Evolutionary conservation across 2,888 invertebrate genomes (phyloP).

Genomic region (Cheilosia variabilis): DNA sequence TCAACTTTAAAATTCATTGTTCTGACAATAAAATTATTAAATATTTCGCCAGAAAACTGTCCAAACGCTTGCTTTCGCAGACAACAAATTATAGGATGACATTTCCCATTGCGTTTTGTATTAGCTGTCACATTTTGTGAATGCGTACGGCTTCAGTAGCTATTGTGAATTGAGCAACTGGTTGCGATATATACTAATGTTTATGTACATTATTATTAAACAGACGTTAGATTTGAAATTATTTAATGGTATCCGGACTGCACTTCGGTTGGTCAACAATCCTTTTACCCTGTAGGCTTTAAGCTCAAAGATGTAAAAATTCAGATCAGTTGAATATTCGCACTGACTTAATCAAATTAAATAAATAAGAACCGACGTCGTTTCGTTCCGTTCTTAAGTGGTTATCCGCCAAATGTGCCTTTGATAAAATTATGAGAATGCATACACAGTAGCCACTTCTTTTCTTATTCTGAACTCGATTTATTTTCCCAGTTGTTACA

Average conservation of each 20-base stretch:
- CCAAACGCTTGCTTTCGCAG: constrained; percentile 2
- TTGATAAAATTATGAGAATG: no score
- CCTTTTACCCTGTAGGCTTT: no score
- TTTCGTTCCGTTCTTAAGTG: no score
- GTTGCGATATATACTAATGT: not conserved
- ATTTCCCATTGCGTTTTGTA: not conserved
- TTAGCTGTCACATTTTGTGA: constrained; percentile 35
- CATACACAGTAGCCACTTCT: no score
- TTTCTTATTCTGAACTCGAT: no score
- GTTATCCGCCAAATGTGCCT: no score
- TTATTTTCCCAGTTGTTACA: no score
- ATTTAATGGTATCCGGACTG: not conserved
- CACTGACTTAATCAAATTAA: no score
- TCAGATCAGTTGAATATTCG: no score
- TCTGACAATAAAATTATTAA: constrained; percentile 10
- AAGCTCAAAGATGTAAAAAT: no score
- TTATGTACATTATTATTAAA: not conserved
- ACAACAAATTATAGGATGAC: constrained; percentile 27
- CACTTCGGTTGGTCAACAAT: no score
- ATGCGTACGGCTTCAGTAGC: not conserved
- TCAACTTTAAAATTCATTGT: constrained; percentile 79
- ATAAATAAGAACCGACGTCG: no score
- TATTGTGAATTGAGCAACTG: not conserved
- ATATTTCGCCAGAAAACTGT: not conserved
- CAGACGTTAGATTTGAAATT: not conserved